Percentiles rank a stretch among this genome's conserved stretches.
phyloP scores from a whole-genome alignment of 2,888 invertebrate genomes.

The Tridacna gigas region DNA sequence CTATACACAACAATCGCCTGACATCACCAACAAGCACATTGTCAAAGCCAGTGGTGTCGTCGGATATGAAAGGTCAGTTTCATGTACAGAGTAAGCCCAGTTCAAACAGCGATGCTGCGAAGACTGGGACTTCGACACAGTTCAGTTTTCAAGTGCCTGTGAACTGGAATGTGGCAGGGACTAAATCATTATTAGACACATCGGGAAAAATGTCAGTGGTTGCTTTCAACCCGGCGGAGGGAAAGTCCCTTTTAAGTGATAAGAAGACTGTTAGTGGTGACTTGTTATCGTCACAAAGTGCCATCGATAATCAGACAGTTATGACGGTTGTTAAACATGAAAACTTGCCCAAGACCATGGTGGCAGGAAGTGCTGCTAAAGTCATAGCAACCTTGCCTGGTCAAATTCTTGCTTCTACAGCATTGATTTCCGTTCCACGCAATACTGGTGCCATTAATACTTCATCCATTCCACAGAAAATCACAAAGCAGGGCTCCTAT shows the following conservation, averaged over 20 bases:
- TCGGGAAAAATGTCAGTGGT: constrained; percentile 53
- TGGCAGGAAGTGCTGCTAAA: constrained; percentile 38
- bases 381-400: constrained; percentile 33
- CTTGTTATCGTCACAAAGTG: too few relatives aligned
- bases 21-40: constrained; percentile 20
- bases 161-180: constrained; percentile 53
- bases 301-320: background rate
- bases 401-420: constrained; percentile 33
- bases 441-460: constrained; percentile 24
- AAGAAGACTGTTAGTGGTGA: background rate
- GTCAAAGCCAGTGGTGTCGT: constrained; percentile 30
- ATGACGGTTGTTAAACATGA: background rate
- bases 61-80: constrained; percentile 16
- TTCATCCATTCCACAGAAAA: constrained; percentile 32
- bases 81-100: background rate
- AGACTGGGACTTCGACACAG: constrained; percentile 36
- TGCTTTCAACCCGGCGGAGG: constrained; percentile 37
- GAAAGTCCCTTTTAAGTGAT: constrained; percentile 31
- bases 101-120: background rate
- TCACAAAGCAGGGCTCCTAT: constrained; percentile 27
- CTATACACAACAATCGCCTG: constrained; percentile 37
- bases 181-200: constrained; percentile 56
- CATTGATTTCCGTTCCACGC: constrained; percentile 27
- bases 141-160: constrained; percentile 60
- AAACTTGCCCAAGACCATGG: constrained; percentile 21